A percentile compares a stretch with the other conserved stretches of the same genome.
phyloP scores from a whole-genome alignment of 2,113 vertebrate species.

The Brachyhypopomus gauderio region DNA sequence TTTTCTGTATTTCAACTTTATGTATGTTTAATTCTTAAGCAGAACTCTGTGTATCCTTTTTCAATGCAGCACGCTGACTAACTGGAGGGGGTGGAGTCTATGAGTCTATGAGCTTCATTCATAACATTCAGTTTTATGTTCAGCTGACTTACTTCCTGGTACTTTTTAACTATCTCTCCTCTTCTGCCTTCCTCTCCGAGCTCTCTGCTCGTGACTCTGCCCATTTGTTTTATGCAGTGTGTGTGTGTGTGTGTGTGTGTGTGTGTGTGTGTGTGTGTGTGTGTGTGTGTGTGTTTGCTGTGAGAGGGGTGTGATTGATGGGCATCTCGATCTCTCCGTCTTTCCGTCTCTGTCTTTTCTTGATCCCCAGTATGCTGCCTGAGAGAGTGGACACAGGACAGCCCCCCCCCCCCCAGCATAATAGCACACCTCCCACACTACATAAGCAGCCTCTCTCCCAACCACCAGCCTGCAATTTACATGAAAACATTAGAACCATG shows the following conservation, averaged over 20 bases:
- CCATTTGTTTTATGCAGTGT: conserved; percentile 32
- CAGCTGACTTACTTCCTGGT: neutral
- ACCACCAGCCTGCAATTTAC: neutral
- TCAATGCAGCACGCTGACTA: no score
- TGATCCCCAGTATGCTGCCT: conserved; percentile 26
- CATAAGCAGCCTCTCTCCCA: neutral
- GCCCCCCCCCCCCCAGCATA: neutral
- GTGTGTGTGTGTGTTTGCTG: conserved; percentile 11
- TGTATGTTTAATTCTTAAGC: conserved; percentile 1
- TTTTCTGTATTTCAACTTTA: neutral
- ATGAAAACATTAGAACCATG: conserved; percentile 21
- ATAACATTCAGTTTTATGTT: neutral
- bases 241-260: conserved; percentile 6
- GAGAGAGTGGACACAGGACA: neutral
- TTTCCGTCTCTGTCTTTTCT: no score
- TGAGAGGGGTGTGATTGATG: conserved; percentile 34
- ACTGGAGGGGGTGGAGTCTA: no score
- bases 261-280: conserved; percentile 1
- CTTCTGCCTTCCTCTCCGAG: neutral
- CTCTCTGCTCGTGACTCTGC: conserved; percentile 6
- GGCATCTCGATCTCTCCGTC: conserved; percentile 12
- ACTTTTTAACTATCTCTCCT: conserved; percentile 2
- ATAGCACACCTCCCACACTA: neutral
- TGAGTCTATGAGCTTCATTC: neutral
- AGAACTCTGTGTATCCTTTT: no score